Evolutionary conservation across 2,113 vertebrate species (phyloP).

Genomic region (Barnardius zonarius): DNA sequence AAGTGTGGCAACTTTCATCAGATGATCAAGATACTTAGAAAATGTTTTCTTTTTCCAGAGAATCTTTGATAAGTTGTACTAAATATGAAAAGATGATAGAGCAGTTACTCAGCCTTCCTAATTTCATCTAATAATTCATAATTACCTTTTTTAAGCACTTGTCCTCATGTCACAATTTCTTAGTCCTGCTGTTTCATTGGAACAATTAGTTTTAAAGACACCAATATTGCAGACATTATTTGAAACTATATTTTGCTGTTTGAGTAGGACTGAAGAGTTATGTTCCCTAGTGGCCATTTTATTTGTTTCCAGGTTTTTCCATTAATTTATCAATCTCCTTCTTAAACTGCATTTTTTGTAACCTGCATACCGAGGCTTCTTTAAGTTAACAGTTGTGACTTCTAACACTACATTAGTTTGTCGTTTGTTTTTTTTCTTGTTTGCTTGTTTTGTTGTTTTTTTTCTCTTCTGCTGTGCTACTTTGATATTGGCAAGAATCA

Average conservation of each 20-base stretch:
- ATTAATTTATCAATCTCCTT: neutral
- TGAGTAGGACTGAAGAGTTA: neutral
- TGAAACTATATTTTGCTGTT: neutral
- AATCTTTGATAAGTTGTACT: neutral
- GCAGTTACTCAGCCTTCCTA: neutral
- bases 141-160: neutral
- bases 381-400: conserved; percentile 16
- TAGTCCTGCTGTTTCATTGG: neutral
- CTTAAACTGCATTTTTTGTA: conserved; percentile 37
- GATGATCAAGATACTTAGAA: neutral
- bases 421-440: neutral
- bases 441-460: neutral
- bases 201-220: conserved; percentile 38
- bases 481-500: conserved; percentile 63
- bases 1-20: neutral
- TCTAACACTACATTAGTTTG: conserved; percentile 1
- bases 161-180: neutral
- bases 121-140: neutral
- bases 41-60: neutral
- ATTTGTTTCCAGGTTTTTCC: conserved; percentile 1
- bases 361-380: neutral
- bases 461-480: conserved; percentile 37
- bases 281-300: neutral
- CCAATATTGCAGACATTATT: neutral
- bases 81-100: neutral